Base-by-base conservation (phyloP, 2,888 invertebrate genomes). In the Caenorhabditis macrosperma region DNA sequence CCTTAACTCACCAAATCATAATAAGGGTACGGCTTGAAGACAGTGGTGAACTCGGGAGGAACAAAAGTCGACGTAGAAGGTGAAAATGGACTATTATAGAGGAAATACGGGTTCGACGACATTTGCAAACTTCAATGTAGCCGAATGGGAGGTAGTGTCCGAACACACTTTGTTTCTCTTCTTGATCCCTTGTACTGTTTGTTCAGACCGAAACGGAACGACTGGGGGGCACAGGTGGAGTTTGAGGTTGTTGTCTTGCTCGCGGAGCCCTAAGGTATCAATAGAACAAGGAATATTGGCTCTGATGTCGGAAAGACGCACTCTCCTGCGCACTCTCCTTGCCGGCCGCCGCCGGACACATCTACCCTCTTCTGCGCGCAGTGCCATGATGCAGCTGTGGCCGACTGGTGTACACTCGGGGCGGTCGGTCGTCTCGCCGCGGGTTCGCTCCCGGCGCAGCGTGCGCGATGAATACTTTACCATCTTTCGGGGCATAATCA, bases 401-500 rank as follows among this genome's bases (percentile, higher is more conserved):
- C 44, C 54, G 60, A 20, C 55, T 50, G 78, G 78, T 66, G 35
- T 55, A 54, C 55, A 35, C 44, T 17, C 28, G 2, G 5, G 61
- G 46, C 55, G 30, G 38, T 15, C 66, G 41, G n/a, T 15, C 63
- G 20, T 26, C 38, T 6, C 22, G 35, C 10, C 52, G 59, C 52
- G 33, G 41, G 59, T 54, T 66, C 66, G 46, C 30, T 28, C 28
- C 66, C 68, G 7, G 9, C n/a, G n/a, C n/a, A 50, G 26, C 24
- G 24, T 6, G 72, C 74, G 74, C 74, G 74, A 69, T 79, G 79
- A 74, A 64, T 35, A 20, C 33, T 64, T 69, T 79, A 74, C 74
- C 79, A 79, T 74, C 79, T 79, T 79, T 79, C 79, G 74, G 79
- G 67, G 78, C 78, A 78, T 67, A 67, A 61, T 17, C 15, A 5